Conservation (phyloP, 2,797 vertebrate genomes). For the Fistularia tabacaria region DNA sequence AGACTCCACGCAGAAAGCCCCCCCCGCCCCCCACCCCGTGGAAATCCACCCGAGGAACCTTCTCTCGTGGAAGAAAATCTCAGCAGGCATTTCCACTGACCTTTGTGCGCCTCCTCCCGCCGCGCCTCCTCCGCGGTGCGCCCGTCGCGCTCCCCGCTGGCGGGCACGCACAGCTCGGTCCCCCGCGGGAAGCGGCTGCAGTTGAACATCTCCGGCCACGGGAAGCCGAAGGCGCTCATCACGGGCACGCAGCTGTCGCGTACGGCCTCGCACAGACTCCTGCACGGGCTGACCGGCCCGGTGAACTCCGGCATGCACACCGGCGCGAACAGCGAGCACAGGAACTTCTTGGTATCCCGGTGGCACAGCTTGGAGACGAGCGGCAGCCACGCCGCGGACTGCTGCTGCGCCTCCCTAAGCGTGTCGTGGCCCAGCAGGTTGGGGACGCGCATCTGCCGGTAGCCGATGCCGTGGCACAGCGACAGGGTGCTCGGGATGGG, state of each 20-base stretch:
- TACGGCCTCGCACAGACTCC: conserved; percentile 74
- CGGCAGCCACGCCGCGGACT: conserved; percentile 79
- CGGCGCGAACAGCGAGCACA: conserved; percentile 81
- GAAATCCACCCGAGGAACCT: too few species aligned
- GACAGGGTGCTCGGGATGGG: conserved; percentile 74
- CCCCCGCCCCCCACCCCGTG: too few species aligned
- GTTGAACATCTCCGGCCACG: conserved; percentile 82
- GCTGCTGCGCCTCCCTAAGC: conserved; percentile 76
- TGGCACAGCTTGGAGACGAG: conserved; percentile 80
- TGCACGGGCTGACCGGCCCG: conserved; percentile 73
- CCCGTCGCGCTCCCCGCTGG: conserved; percentile 45
- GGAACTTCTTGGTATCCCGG: conserved; percentile 78
- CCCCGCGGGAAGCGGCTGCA: conserved; percentile 75
- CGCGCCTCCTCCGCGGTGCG: conserved; percentile 39
- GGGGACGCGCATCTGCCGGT: conserved; percentile 79
- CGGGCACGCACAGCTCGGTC: conserved; percentile 76
- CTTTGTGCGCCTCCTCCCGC: conserved; percentile 64
- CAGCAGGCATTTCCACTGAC: conserved; percentile 33
- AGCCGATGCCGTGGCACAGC: conserved; percentile 79
- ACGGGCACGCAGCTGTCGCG: conserved; percentile 77
- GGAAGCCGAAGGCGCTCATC: conserved; percentile 82
- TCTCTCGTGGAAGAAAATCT: too few species aligned
- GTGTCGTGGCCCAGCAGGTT: conserved; percentile 80
- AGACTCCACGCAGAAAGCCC: too few species aligned
- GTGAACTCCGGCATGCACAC: conserved; percentile 75